These are phyloP conservation scores for Ennomos erosarius DNA, from an alignment of 2,888 invertebrate species.

Conservation along the genomic window DNA sequence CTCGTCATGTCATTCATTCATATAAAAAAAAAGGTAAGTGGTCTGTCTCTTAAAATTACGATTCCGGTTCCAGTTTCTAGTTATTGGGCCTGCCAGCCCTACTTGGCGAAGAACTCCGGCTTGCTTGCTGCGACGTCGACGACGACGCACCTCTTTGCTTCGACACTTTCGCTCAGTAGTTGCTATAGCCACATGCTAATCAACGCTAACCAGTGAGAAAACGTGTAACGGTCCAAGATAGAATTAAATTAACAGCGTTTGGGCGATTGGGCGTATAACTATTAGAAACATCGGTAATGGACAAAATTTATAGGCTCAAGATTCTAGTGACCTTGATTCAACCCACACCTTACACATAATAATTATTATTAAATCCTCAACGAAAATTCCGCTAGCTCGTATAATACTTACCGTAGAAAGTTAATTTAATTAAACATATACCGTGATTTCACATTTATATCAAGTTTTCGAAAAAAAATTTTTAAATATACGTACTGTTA, in stretches of 20 bases:
- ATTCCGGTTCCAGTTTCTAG: conserved; percentile 22
- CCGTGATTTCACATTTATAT: conserved; percentile 8
- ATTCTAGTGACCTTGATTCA: conserved; percentile 41
- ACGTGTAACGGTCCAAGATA: conserved; percentile 30
- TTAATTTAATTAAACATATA: conserved; percentile 11
- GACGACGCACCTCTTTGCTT: conserved; percentile 42
- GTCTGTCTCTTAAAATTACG: conserved; percentile 6
- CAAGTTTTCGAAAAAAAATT: not conserved
- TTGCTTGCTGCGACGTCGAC: conserved; percentile 31
- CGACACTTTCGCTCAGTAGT: conserved; percentile 71
- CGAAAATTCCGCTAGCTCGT: conserved; percentile 19
- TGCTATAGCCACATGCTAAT: conserved; percentile 45
- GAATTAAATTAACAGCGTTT: conserved; percentile 25
- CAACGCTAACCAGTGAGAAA: conserved; percentile 33
- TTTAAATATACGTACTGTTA: no score
- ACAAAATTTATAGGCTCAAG: conserved; percentile 31
- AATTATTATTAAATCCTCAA: conserved; percentile 21
- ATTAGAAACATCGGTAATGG: conserved; percentile 29
- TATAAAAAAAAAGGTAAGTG: no score
- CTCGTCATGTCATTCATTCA: no score
- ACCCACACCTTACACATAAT: conserved; percentile 26
- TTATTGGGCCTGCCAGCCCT: conserved; percentile 35
- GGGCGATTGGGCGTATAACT: conserved; percentile 29
- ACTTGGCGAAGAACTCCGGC: conserved; percentile 39
- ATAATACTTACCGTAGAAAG: conserved; percentile 28